These are phyloP conservation scores for Geophilus truncorum DNA, from an alignment of 2,888 invertebrate genomes.

Conservation along the genomic window DNA sequence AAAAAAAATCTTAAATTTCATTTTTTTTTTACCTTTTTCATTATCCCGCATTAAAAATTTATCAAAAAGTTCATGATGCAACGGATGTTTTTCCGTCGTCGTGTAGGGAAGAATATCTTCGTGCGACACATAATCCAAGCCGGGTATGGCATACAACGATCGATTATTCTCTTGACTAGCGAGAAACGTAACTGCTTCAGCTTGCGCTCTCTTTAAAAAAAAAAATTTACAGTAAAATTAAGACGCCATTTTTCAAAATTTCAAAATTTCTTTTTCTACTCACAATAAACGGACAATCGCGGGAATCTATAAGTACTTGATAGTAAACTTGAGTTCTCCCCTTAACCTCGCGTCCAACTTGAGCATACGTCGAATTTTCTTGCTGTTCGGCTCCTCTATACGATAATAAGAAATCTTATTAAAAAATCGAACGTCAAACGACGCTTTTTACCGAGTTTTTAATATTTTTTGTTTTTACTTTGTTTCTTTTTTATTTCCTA, in stretches of 20 bases:
- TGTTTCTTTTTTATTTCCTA: conserved; percentile 63
- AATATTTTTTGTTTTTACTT: conserved; percentile 37
- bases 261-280: no score
- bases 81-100: conserved; percentile 77
- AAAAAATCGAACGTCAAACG: background rate
- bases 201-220: conserved; percentile 77
- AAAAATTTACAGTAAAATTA: background rate
- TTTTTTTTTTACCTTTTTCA: conserved; percentile 59
- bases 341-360: conserved; percentile 55
- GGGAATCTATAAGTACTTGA: conserved; percentile 93
- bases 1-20: no score
- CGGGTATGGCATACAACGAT: conserved; percentile 92
- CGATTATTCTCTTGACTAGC: conserved; percentile 93
- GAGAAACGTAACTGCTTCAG: conserved; percentile 94
- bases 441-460: background rate
- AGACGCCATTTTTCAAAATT: background rate
- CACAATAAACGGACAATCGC: conserved; percentile 95
- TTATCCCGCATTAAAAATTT: conserved; percentile 80
- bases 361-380: conserved; percentile 47
- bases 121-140: conserved; percentile 95
- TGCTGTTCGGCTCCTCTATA: conserved; percentile 41
- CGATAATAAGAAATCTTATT: conserved; percentile 27
- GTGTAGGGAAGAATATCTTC: conserved; percentile 95
- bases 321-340: conserved; percentile 92
- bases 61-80: conserved; percentile 94